Percentiles rank a stretch among this genome's conserved stretches.
These are phyloP conservation scores for Pedionomus torquatus DNA, from an alignment of 2,113 vertebrate species.

Conservation along the genomic window DNA sequence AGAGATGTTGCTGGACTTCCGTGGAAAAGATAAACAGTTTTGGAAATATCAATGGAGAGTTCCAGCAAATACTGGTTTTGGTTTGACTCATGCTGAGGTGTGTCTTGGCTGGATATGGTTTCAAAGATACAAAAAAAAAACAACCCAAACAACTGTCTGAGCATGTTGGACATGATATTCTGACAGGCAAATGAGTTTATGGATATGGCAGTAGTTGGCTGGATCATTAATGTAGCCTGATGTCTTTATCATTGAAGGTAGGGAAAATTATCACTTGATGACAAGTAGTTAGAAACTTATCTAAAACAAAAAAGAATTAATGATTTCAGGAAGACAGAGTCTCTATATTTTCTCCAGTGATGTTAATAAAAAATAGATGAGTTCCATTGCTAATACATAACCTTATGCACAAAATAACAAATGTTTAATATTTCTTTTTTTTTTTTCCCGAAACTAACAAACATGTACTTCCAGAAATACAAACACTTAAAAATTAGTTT, in stretches of 20 bases:
- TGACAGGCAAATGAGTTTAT: fast-evolving
- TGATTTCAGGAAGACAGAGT: background rate
- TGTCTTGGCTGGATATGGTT: background rate
- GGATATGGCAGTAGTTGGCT: background rate
- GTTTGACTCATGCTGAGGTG: fast-evolving
- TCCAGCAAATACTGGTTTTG: fast-evolving
- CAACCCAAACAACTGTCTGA: fast-evolving
- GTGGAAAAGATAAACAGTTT: background rate
- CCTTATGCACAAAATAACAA: background rate
- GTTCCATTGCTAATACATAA: background rate
- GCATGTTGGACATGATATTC: background rate
- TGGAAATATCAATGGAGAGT: background rate
- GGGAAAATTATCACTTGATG: background rate
- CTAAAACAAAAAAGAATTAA: background rate
- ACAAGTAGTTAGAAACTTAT: background rate
- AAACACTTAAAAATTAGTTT: background rate
- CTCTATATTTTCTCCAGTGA: background rate
- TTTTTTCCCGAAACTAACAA: background rate
- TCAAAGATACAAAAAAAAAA: background rate
- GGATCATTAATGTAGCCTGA: background rate
- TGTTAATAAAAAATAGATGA: background rate
- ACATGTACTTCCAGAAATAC: background rate
- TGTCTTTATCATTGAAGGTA: background rate
- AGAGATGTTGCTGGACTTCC: background rate
- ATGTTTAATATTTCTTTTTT: background rate